Percentiles rank a stretch among this genome's conserved stretches.
These are phyloP conservation scores for Piezodorus guildinii DNA, from an alignment of 1,140 invertebrate species.

Conservation along the genomic window DNA sequence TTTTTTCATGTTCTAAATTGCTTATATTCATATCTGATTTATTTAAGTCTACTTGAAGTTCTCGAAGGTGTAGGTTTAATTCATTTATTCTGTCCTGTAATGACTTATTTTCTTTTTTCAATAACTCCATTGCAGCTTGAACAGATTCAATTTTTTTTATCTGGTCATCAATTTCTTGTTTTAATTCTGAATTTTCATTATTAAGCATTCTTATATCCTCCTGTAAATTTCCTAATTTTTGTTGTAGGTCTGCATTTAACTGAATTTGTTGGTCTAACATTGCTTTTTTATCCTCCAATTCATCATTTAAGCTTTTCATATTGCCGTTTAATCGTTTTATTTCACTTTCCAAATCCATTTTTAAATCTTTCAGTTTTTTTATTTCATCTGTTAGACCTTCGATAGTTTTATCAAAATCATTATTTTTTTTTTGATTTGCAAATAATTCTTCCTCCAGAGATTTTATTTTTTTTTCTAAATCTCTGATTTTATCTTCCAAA, in stretches of 20 bases:
- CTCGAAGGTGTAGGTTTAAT: constrained; percentile 3
- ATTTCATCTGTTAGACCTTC: constrained; percentile 1
- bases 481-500: not conserved
- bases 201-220: not conserved
- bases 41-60: not conserved
- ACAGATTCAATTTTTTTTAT: not conserved
- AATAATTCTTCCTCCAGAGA: constrained; percentile 1
- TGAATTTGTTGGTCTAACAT: not conserved
- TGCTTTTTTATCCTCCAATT: not conserved
- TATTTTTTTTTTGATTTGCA: not conserved
- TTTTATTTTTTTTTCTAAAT: constrained; percentile 1
- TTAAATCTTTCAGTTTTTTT: not conserved
- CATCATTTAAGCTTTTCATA: not conserved
- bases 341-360: constrained; percentile 6
- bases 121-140: not conserved
- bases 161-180: constrained; percentile 2
- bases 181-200: not conserved
- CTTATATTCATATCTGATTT: not conserved
- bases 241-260: not conserved
- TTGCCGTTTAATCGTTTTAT: not conserved
- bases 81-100: not conserved
- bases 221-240: not conserved
- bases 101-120: constrained; percentile 7
- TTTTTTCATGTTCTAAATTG: constrained; percentile 1
- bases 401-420: not conserved